Evolutionary conservation across 2,888 invertebrate genomes (phyloP).

Genomic region (Candidula unifasciata): DNA sequence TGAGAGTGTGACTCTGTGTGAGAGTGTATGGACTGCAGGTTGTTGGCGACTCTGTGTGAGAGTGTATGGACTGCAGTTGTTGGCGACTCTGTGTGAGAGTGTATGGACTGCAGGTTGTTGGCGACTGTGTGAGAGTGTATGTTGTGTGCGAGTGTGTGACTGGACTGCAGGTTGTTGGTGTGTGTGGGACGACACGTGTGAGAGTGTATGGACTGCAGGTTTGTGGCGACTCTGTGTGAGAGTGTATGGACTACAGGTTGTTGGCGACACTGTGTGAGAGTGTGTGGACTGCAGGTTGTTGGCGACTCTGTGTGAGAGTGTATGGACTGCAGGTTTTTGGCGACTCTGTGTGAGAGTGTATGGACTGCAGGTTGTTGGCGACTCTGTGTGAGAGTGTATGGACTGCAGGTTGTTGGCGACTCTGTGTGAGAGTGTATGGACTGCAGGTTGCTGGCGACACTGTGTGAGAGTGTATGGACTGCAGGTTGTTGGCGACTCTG

Average conservation of each 20-base stretch:
- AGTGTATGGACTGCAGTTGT: background rate
- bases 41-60: background rate
- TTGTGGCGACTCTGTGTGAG: background rate
- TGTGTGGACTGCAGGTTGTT: background rate
- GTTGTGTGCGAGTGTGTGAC: background rate
- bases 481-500: no score
- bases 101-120: background rate
- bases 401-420: no score
- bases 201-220: background rate
- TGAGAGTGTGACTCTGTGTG: background rate
- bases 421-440: no score
- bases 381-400: no score
- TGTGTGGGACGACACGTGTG: background rate
- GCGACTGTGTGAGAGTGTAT: background rate
- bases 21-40: background rate
- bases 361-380: no score
- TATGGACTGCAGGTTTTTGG: no score
- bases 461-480: no score
- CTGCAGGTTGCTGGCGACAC: no score
- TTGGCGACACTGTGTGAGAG: background rate
- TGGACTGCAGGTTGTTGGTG: background rate
- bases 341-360: no score
- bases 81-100: background rate
- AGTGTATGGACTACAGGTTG: background rate
- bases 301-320: no score